Evolutionary conservation across 2,113 vertebrate genomes (phyloP).

Genomic region (Eudyptes chrysolophus): DNA sequence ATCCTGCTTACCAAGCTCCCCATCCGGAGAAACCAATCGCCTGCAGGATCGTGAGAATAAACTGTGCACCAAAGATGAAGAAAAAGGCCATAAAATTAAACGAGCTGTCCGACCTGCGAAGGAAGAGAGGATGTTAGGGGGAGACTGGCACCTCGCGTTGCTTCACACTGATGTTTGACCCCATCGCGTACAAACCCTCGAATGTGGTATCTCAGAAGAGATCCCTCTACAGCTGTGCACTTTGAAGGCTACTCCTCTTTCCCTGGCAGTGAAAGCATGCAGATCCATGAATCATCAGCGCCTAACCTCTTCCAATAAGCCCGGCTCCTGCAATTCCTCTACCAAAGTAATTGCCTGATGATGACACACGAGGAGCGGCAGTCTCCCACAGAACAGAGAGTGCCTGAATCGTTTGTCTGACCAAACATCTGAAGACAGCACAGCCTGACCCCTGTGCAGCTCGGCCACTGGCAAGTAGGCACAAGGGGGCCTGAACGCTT

Average conservation of each 20-base stretch:
- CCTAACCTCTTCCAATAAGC: neutral
- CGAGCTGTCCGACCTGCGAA: conserved; percentile 88
- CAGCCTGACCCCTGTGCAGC: neutral
- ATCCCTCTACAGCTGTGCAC: neutral
- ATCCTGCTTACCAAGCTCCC: conserved; percentile 88
- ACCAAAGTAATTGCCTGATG: neutral
- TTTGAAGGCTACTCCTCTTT: neutral
- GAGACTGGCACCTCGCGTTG: neutral
- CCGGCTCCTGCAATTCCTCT: neutral
- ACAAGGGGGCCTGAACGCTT: neutral
- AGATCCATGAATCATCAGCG: neutral
- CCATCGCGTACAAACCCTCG: neutral
- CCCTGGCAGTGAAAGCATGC: neutral
- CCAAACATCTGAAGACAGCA: neutral
- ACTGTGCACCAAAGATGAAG: conserved; percentile 91
- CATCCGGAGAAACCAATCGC: conserved; percentile 84
- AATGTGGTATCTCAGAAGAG: neutral
- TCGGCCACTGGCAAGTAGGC: neutral
- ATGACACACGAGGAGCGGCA: neutral
- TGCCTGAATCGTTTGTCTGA: neutral
- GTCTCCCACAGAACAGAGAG: neutral
- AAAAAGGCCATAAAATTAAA: conserved; percentile 98
- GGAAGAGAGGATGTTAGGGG: neutral
- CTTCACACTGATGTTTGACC: neutral
- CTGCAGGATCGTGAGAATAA: conserved; percentile 85